A percentile compares a stretch with the other conserved stretches of the same genome.
phyloP scores from a whole-genome alignment of 2,113 vertebrate species.

The Pomatorhinus ruficollis region DNA sequence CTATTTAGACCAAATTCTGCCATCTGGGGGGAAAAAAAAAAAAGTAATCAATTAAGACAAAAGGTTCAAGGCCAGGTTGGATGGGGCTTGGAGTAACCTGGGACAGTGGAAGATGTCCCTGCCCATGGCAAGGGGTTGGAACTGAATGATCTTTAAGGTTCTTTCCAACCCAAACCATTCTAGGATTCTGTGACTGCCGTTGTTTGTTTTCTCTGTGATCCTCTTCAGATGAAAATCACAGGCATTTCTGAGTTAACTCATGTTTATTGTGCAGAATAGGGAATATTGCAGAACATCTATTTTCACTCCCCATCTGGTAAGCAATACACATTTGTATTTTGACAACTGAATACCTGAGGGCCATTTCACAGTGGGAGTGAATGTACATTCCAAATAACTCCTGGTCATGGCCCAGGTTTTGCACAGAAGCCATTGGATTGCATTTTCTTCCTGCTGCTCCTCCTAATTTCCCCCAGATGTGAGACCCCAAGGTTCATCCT shows the following conservation, averaged over 20 bases:
- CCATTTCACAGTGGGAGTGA: neutral
- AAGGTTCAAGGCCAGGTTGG: neutral
- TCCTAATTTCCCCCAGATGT: conserved; percentile 5
- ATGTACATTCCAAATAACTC: neutral
- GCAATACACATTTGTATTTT: neutral
- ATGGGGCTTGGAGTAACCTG: neutral
- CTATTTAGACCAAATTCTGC: neutral
- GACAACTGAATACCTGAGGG: neutral
- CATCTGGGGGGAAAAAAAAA: neutral
- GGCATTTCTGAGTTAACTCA: neutral
- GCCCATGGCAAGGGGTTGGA: neutral
- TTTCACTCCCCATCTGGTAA: neutral
- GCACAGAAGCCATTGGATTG: neutral
- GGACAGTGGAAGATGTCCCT: neutral
- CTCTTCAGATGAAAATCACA: neutral
- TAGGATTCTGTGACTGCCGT: neutral
- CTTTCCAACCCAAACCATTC: neutral
- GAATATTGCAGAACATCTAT: neutral
- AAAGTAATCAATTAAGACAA: neutral
- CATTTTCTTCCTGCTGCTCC: neutral
- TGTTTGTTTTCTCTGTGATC: neutral
- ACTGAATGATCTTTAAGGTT: neutral
- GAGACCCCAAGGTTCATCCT: neutral
- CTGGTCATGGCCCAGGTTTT: neutral
- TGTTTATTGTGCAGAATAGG: neutral